Percentiles rank a stretch among this genome's conserved stretches.
These are phyloP conservation scores for Drosophila albomicans DNA, from an alignment of 1,140 invertebrate species.

Conservation along the genomic window DNA sequence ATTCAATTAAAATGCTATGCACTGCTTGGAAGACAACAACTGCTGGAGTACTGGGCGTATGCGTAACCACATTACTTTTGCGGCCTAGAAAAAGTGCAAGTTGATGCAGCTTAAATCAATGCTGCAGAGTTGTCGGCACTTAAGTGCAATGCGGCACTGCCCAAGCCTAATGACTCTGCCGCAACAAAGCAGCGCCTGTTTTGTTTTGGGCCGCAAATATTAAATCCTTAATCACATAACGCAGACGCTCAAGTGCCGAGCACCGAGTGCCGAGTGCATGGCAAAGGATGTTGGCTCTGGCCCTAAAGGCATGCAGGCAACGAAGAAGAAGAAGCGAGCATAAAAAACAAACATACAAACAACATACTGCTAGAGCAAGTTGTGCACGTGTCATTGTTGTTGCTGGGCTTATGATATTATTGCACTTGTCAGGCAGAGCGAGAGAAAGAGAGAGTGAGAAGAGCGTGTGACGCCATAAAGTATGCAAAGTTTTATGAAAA, in stretches of 20 bases:
- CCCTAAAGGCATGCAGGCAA: constrained; percentile 40
- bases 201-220: constrained; percentile 45
- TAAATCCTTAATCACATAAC: constrained; percentile 81
- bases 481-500: constrained; percentile 84
- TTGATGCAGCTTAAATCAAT: constrained; percentile 52
- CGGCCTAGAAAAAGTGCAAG: constrained; percentile 47
- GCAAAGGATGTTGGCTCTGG: constrained; percentile 19
- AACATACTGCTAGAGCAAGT: constrained; percentile 36
- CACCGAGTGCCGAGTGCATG: background rate
- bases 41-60: constrained; percentile 21
- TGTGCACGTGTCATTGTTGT: constrained; percentile 57
- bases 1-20: constrained; percentile 79
- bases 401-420: constrained; percentile 76
- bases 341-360: constrained; percentile 12
- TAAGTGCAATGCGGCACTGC: constrained; percentile 31
- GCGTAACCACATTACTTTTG: constrained; percentile 43
- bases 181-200: constrained; percentile 19
- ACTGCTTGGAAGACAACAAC: constrained; percentile 27
- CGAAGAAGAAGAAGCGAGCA: constrained; percentile 12
- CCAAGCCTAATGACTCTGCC: constrained; percentile 36
- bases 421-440: constrained; percentile 64
- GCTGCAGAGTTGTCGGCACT: constrained; percentile 26
- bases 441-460: constrained; percentile 7
- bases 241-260: constrained; percentile 45
- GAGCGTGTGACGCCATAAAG: constrained; percentile 61